These are phyloP conservation scores for Artibeus jamaicensis DNA, from an alignment of 2,797 vertebrate species.

Conservation along the genomic window DNA sequence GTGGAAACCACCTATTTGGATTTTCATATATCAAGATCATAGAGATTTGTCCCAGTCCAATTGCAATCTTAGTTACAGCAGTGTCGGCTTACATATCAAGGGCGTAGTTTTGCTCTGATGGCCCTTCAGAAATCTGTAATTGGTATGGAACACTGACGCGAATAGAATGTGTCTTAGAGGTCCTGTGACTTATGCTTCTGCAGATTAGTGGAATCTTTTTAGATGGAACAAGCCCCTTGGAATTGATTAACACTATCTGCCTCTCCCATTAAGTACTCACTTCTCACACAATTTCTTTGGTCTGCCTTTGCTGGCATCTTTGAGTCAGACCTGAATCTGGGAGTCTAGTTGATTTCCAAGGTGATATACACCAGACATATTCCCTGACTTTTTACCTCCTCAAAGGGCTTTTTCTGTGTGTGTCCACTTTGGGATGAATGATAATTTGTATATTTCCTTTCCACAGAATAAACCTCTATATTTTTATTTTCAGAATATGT, in stretches of 20 bases:
- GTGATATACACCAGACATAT: not conserved
- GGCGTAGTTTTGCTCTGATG: slow-evolving; percentile 85
- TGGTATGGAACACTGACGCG: slow-evolving; percentile 87
- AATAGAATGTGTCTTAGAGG: slow-evolving; percentile 85
- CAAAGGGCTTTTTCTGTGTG: not conserved
- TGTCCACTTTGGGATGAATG: not conserved
- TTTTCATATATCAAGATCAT: slow-evolving; percentile 90
- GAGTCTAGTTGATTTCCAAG: not conserved
- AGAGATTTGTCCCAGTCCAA: slow-evolving; percentile 89
- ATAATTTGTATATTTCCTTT: not conserved
- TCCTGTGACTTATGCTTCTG: slow-evolving; percentile 82
- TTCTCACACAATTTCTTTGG: slow-evolving; percentile 16
- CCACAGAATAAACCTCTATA: not conserved
- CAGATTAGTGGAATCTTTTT: slow-evolving; percentile 86
- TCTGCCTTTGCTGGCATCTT: slow-evolving; percentile 37
- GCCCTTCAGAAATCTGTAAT: slow-evolving; percentile 86
- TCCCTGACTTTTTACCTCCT: not conserved
- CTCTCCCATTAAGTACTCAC: slow-evolving; percentile 65
- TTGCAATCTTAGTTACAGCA: slow-evolving; percentile 88
- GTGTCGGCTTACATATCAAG: slow-evolving; percentile 85
- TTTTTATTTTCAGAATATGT: not conserved
- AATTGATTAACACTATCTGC: slow-evolving; percentile 80
- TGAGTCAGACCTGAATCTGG: slow-evolving; percentile 33
- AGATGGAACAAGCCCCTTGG: slow-evolving; percentile 81
- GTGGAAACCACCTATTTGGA: slow-evolving; percentile 88